A percentile compares a stretch with the other conserved stretches of the same genome.
Evolutionary conservation across 2,888 invertebrate genomes (phyloP).

Genomic region (Leucozona laternaria): DNA sequence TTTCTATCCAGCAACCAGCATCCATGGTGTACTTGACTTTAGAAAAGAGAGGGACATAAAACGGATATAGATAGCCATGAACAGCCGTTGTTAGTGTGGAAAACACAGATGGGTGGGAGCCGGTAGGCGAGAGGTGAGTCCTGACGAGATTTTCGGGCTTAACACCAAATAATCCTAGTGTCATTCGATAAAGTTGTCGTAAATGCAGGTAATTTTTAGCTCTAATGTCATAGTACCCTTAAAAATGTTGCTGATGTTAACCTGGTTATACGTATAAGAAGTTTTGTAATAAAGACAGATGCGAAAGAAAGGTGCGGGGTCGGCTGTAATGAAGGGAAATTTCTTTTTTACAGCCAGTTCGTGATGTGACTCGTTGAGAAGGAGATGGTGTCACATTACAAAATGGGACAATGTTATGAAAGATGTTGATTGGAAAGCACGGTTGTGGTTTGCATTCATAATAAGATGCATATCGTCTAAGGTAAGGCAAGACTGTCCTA

Average conservation of each 20-base stretch:
- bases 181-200: conserved; percentile 69
- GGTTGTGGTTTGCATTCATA: conserved; percentile 28
- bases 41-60: conserved; percentile 36
- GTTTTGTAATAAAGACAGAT: conserved; percentile 39
- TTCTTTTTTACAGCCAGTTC: conserved; percentile 53
- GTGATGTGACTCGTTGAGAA: conserved; percentile 54
- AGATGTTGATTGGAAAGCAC: conserved; percentile 41
- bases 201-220: conserved; percentile 70
- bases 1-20: conserved; percentile 11
- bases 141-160: conserved; percentile 44
- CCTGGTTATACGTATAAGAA: conserved; percentile 50
- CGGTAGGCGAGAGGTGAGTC: too few species aligned
- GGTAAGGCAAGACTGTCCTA: neutral
- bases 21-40: conserved; percentile 8
- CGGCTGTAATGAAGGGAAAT: conserved; percentile 33
- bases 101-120: neutral
- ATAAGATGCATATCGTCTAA: neutral
- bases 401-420: conserved; percentile 36
- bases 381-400: conserved; percentile 13
- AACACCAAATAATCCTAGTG: conserved; percentile 69
- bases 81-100: neutral
- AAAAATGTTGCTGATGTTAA: conserved; percentile 39
- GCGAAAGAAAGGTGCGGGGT: neutral
- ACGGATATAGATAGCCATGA: conserved; percentile 33
- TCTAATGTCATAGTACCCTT: conserved; percentile 31